A percentile compares a stretch with the other conserved stretches of the same genome.
phyloP scores from a whole-genome alignment of 2,113 vertebrate species.

The Rhadina sibilatrix region DNA sequence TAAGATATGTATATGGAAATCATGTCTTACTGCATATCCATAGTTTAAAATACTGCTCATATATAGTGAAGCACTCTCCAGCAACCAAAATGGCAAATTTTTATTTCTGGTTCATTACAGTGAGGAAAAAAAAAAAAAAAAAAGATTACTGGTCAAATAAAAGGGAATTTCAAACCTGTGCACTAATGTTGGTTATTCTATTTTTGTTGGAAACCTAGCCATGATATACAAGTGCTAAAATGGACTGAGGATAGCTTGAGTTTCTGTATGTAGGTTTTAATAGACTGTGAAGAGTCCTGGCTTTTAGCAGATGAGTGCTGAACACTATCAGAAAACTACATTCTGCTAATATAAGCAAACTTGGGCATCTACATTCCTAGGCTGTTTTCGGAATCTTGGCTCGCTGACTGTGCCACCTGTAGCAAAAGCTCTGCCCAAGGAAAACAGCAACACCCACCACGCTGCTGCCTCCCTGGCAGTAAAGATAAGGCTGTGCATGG shows the following conservation, averaged over 20 bases:
- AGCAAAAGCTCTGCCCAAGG: slow-evolving; percentile 34
- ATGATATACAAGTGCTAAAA: not conserved
- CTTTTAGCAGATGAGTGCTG: not conserved
- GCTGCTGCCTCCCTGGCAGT: slow-evolving; percentile 42
- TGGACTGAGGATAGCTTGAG: not conserved
- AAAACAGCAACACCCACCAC: slow-evolving; percentile 47
- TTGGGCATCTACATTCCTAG: not conserved
- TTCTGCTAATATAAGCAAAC: not conserved
- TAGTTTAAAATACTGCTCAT: not conserved
- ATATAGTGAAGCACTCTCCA: not conserved
- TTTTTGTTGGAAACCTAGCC: not conserved
- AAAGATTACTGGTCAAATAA: not conserved
- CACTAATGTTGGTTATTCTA: not conserved
- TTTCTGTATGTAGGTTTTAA: not conserved
- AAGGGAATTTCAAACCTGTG: not conserved
- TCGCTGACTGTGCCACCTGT: not conserved
- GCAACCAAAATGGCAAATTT: not conserved
- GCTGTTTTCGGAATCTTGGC: slow-evolving; percentile 28
- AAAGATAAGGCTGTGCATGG: slow-evolving; percentile 26
- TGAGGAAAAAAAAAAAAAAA: not conserved
- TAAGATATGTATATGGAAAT: not conserved
- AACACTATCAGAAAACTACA: not conserved
- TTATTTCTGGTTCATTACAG: not conserved
- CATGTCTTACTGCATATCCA: not conserved
- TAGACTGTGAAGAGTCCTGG: not conserved